Conservation (phyloP, 2,888 invertebrate genomes). For the Lepidocyrtoides sp. region DNA sequence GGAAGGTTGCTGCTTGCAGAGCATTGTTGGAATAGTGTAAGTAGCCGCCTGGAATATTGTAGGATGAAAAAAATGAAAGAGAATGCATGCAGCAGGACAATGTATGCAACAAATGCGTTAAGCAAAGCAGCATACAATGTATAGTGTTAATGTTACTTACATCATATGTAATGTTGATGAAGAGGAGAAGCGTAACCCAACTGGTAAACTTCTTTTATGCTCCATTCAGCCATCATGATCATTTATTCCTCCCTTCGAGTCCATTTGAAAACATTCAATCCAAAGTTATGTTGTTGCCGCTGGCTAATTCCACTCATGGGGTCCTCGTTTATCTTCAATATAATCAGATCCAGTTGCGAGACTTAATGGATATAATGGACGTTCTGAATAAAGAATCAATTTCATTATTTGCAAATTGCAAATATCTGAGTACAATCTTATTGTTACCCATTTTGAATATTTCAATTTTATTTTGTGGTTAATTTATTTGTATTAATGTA, state of each 20-base stretch:
- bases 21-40: too few species aligned
- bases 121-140: neutral
- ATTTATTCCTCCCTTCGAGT: conserved; percentile 64
- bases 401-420: conserved; percentile 52
- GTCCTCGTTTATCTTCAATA: conserved; percentile 73
- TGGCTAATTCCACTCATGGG: conserved; percentile 73
- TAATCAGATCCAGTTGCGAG: conserved; percentile 69
- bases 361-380: conserved; percentile 52
- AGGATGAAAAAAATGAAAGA: too few species aligned
- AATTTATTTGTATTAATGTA: neutral
- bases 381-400: conserved; percentile 64
- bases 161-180: neutral
- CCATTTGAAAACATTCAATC: conserved; percentile 63
- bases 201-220: conserved; percentile 50
- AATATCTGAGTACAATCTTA: neutral
- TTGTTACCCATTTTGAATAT: neutral
- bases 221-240: conserved; percentile 66
- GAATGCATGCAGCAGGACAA: too few species aligned
- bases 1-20: neutral
- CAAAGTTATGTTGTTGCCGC: conserved; percentile 68
- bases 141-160: neutral
- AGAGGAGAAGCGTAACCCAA: conserved; percentile 12
- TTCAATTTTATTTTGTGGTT: neutral
- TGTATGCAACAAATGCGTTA: too few species aligned
- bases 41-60: too few species aligned